phyloP scores from a whole-genome alignment of 2,113 vertebrate species.

The Chaetodon auriga region DNA sequence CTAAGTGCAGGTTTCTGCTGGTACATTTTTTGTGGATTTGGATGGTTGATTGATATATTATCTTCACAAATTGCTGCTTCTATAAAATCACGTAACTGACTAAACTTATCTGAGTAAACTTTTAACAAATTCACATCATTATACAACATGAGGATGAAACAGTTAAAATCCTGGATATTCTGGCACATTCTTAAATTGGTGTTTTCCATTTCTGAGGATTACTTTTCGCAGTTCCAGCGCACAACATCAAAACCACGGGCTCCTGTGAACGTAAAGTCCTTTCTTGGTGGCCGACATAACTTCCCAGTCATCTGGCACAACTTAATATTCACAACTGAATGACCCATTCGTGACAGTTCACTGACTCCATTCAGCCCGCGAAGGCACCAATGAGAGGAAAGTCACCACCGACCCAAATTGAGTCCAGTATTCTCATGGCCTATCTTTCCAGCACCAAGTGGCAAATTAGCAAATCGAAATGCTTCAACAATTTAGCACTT shows the following conservation, averaged over 20 bases:
- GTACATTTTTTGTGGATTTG: neutral
- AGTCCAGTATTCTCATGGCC: conserved; percentile 50
- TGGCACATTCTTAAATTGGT: neutral
- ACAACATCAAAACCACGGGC: neutral
- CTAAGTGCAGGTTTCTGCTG: neutral
- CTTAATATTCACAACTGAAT: conserved; percentile 79
- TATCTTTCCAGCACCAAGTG: conserved; percentile 30
- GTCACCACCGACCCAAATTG: conserved; percentile 56
- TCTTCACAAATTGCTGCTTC: neutral
- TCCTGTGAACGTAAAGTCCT: conserved; percentile 14
- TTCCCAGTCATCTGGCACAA: conserved; percentile 62
- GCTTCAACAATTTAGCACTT: conserved; percentile 59
- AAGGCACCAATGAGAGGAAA: conserved; percentile 68
- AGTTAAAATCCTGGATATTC: neutral
- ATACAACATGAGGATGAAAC: neutral
- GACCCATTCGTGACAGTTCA: conserved; percentile 81
- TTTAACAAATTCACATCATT: neutral
- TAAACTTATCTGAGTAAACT: neutral
- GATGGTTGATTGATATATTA: neutral
- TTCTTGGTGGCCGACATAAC: conserved; percentile 44
- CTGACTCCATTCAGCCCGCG: conserved; percentile 74
- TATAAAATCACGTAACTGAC: neutral
- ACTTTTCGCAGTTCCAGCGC: neutral
- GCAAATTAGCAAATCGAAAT: conserved; percentile 62
- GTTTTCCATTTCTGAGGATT: conserved; percentile 15